Evolutionary conservation across 2,113 vertebrate species (phyloP).

Genomic region (Paraplagusia blochii): DNA sequence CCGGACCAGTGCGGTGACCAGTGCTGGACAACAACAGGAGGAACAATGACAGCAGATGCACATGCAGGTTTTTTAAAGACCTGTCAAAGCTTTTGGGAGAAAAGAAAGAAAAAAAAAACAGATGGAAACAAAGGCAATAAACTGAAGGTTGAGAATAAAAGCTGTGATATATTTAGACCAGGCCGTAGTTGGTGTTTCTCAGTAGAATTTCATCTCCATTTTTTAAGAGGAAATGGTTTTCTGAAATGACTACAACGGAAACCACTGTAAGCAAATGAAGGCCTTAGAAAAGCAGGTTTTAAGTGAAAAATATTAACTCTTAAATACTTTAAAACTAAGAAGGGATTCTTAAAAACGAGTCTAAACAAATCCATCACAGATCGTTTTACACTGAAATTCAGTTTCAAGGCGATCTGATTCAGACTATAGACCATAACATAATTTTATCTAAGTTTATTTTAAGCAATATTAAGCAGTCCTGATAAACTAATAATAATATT

Average conservation of each 20-base stretch:
- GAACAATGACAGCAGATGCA: constrained; percentile 28
- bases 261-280: too few species aligned
- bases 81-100: background rate
- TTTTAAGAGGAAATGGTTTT: background rate
- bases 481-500: too few species aligned
- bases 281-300: too few species aligned
- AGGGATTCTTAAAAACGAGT: too few species aligned
- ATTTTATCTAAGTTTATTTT: too few species aligned
- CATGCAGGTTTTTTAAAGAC: constrained; percentile 10
- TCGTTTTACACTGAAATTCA: too few species aligned
- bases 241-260: background rate
- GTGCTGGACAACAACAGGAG: constrained; percentile 35
- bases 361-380: too few species aligned
- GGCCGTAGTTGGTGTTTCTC: constrained; percentile 14
- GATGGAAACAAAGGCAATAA: constrained; percentile 47
- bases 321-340: too few species aligned
- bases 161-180: constrained; percentile 32
- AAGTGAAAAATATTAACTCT: too few species aligned
- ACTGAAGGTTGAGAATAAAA: constrained; percentile 23
- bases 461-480: too few species aligned
- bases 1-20: constrained; percentile 35
- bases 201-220: constrained; percentile 4
- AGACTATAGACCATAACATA: too few species aligned
- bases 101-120: constrained; percentile 9
- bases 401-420: too few species aligned